Evolutionary conservation across 2,113 vertebrate genomes (phyloP), one percentile per base, ranked within the genome.

Genomic region (Tinamus guttatus): DNA sequence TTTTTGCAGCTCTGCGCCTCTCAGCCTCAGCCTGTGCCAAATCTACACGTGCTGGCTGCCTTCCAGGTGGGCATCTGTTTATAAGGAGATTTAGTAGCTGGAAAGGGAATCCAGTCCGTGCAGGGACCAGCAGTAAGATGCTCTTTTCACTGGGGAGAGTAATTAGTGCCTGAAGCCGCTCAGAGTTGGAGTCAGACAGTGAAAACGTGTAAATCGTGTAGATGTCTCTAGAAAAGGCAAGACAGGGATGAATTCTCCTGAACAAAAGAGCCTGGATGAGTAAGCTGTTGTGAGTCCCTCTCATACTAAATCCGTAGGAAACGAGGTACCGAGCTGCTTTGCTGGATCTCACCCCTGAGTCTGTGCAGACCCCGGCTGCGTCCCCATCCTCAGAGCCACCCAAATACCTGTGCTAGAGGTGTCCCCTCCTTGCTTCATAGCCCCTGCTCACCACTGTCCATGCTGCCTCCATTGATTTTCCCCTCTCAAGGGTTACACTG

Each of bases 61-160:
- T 81, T 15, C 28, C 9, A 34, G 51, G n/a, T 2, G 2, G 4
- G 1, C 56, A 22, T 25, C 36, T 1, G 0, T 25, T 76, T 36
- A 2, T 0, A 38, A 0, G 0, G 9, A 38, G 82, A 27, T 38
- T 21, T 68, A 0, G 3, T 13, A 38, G 43, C n/a, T 32, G 25
- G 45, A 17, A 21, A 10, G 38, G 14, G 24, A 40, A 28, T 17
- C 5, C 0, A 1, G n/a, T 1, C 0, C 0, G 0, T 3, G n/a
- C 1, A 1, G 34, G n/a, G 34, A 40, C 11, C 4, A 0, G 59
- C 0, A 2, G 34, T 30, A 47, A 40, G 81, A 6, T 36, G n/a
- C 27, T 65, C 16, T 63, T 15, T 38, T 38, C 36, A 17, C 36
- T 13, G 3, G 43, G 51, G 54, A 0, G 0, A 11, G 20, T 16